Evolutionary conservation across 1,140 invertebrate genomes (phyloP).

Genomic region (Cylas formicarius): DNA sequence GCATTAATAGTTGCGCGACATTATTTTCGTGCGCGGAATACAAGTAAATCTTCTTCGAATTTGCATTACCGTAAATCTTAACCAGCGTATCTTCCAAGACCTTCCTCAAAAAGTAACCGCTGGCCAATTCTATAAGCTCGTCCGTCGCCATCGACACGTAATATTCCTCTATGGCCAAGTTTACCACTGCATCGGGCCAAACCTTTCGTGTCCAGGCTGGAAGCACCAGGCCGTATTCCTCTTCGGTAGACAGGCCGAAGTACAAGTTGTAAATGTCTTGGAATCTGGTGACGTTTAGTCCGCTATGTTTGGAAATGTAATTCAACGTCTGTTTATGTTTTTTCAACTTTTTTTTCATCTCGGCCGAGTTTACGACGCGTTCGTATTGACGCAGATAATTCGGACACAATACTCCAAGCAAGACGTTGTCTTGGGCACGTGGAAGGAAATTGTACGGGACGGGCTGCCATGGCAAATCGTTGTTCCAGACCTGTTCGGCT

Average conservation of each 20-base stretch:
- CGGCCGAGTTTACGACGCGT: constrained; percentile 2
- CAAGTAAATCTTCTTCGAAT: constrained; percentile 54
- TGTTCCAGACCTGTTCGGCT: constrained; percentile 61
- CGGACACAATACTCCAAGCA: constrained; percentile 21
- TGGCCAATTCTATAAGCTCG: constrained; percentile 20
- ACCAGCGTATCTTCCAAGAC: constrained; percentile 51
- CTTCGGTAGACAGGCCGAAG: constrained; percentile 31
- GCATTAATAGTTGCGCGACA: constrained; percentile 55
- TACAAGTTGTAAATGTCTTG: constrained; percentile 24
- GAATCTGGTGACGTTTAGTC: constrained; percentile 25
- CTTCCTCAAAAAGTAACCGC: constrained; percentile 51
- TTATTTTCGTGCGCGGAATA: constrained; percentile 70
- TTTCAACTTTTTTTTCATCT: constrained; percentile 12
- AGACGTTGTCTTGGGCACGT: constrained; percentile 14
- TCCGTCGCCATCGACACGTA: constrained; percentile 21
- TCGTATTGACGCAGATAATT: constrained; percentile 18
- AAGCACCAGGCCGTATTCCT: constrained; percentile 49
- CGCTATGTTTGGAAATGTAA: constrained; percentile 26
- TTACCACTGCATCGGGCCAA: constrained; percentile 51
- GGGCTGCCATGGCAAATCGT: constrained; percentile 72
- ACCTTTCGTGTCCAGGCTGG: constrained; percentile 55
- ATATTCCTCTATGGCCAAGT: constrained; percentile 41
- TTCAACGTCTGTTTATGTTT: constrained; percentile 18
- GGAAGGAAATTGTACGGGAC: constrained; percentile 57
- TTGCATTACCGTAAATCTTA: constrained; percentile 42